These are phyloP conservation scores for Poicephalus meyeri DNA, from an alignment of 2,113 vertebrate genomes.

Conservation along the genomic window DNA sequence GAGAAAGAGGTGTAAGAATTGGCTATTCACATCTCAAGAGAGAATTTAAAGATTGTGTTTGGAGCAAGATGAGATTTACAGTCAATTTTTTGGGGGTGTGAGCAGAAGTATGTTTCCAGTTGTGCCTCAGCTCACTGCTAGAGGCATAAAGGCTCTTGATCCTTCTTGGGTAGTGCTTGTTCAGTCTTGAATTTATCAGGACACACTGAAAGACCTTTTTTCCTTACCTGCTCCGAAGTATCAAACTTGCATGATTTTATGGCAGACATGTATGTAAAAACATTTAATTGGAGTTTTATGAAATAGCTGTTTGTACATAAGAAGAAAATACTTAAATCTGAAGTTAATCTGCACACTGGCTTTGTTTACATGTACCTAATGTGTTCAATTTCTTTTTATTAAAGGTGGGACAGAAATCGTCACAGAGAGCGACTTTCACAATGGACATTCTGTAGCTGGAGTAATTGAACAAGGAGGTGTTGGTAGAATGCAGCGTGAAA, in stretches of 20 bases:
- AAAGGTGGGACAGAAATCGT: slow-evolving; percentile 96
- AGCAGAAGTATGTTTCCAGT: not conserved
- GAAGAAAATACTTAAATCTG: not conserved
- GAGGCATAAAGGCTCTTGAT: not conserved
- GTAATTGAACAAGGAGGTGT: slow-evolving; percentile 86
- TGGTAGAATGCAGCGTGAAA: slow-evolving; percentile 91
- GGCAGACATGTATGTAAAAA: not conserved
- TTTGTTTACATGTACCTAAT: not conserved
- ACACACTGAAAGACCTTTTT: not conserved
- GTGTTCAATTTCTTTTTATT: slow-evolving; percentile 33
- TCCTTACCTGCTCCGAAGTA: not conserved
- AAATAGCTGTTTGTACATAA: not conserved
- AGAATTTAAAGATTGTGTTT: not conserved
- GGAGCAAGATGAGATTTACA: not conserved
- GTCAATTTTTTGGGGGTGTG: not conserved
- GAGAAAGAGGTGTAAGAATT: not conserved
- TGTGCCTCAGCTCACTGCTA: not conserved
- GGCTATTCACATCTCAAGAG: not conserved
- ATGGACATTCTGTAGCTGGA: slow-evolving; percentile 87
- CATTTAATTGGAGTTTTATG: not conserved
- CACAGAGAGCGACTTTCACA: slow-evolving; percentile 94
- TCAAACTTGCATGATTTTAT: not conserved
- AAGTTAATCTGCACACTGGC: not conserved
- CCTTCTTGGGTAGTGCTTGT: not conserved
- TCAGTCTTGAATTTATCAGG: not conserved